Evolutionary conservation across 2,888 invertebrate genomes (phyloP), one percentile per base, ranked within the genome.

Genomic region (Latrodectus elegans): DNA sequence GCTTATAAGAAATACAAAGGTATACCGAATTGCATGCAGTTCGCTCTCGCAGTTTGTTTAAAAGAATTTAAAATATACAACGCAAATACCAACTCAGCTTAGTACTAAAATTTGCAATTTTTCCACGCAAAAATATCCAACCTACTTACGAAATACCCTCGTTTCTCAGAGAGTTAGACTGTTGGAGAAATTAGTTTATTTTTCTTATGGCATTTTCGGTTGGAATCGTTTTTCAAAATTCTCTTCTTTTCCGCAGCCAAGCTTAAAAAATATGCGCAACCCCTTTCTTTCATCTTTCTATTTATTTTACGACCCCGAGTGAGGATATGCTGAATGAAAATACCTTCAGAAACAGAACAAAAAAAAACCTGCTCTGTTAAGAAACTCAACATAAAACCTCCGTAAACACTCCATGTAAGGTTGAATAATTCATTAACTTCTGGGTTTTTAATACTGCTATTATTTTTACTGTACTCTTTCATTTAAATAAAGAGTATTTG

Each of bases 341-440:
- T 65, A 73, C 14, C 64, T 67, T 67, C 52, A 53, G 73, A 81
- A 73, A 74, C 65, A 65, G 52, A 22, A 74, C 17, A 53, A 53
- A 38, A 26, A 49, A 80, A 72, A 51, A 49, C 22, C 26, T 80
- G 38, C 64, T n/a, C 71, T 72, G 71, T 80, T 77, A 81, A 81
- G 53, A 81, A 67, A n/a, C 38, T 81, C 8, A 49, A 53, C 52
- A 65, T 38, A 81, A 81, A 81, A 67, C 53, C 55, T 74, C 60
- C 74, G 75, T 75, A 70, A 82, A 82, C 68, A 75, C 38, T 82
- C 60, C 70, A 75, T 70, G 68, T 26, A 38, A 14, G 68, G 67
- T 70, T 82, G 82, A 82, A 82, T 82, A 67, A 82, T 82, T 82
- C 82, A 82, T 75, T 75, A 75, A 75, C 75, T 70, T 82, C 22